Conservation (phyloP, 2,113 vertebrate genomes). For the Craseonycteris thonglongyai region DNA sequence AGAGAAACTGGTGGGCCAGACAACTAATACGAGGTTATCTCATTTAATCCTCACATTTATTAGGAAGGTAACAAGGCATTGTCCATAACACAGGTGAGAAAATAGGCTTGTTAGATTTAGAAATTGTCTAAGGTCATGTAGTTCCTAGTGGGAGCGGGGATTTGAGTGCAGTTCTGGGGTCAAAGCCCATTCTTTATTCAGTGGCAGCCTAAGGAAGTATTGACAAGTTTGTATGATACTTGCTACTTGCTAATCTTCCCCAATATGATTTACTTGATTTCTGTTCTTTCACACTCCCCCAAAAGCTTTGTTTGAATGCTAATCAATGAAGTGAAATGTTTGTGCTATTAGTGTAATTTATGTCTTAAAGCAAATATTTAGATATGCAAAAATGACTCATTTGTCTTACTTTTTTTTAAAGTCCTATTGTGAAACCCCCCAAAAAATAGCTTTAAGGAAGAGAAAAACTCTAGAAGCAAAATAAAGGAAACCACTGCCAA, state of each 20-base stretch:
- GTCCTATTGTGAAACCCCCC: background rate
- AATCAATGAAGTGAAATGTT: background rate
- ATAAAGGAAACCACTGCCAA: background rate
- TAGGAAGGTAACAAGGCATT: background rate
- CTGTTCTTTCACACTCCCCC: background rate
- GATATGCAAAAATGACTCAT: background rate
- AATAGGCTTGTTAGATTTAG: background rate
- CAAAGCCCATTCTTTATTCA: background rate
- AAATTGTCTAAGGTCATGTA: background rate
- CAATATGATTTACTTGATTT: background rate
- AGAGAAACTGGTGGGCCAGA: background rate
- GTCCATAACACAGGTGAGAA: background rate
- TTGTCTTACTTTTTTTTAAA: background rate
- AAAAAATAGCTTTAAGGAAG: background rate
- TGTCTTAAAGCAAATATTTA: background rate
- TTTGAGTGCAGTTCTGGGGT: background rate
- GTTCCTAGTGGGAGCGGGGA: background rate
- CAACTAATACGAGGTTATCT: background rate
- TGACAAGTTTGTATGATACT: background rate
- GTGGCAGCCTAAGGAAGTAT: background rate
- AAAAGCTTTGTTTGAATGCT: background rate
- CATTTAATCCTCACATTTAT: background rate
- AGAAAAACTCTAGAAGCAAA: background rate
- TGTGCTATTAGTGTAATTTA: conserved; percentile 5
- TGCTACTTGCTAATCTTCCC: background rate